Base-by-base conservation (phyloP, 2,888 invertebrate genomes). In the Chromoteleia sp. region DNA sequence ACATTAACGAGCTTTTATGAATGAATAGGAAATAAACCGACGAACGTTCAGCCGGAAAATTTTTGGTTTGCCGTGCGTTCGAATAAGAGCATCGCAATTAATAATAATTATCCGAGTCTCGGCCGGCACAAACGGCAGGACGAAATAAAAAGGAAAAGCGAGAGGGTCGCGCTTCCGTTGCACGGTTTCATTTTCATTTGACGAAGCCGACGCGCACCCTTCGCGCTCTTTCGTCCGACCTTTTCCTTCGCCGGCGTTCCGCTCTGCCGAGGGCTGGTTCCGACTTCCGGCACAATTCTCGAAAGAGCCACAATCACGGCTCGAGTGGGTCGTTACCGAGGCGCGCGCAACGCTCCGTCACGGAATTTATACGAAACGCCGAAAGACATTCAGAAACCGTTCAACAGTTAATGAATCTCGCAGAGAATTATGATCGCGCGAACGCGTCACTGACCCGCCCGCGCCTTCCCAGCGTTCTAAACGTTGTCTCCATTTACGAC, bases 221-320 rank as follows among this genome's bases (percentile, higher is more conserved):
- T 75, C 52, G 56, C 15, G 10, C 48, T 33, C 33, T n/a, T n/a
- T n/a, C n/a, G n/a, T n/a, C n/a, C n/a, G n/a, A 29, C 17, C 29
- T 43, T 63, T 63, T 58, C 54, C 48, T 63, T 50, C 50, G 19
- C 12, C 41, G 45, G 25, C 67, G 76, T 77, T 81, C 76, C 76
- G 77, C 81, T 77, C 77, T 56, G 68, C 67, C 73, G 81, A 77
- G 73, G 73, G 67, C 77, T 81, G 77, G 68, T 61, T 73, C 50
- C 33, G 30, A 68, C 73, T 77, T 81, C 81, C 81, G 81, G 76
- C 68, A 59, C 59, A 68, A 65, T 68, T 76, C 76, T 68, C 54
- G 29, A 67, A 75, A 71, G 48, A 74, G 74, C 68, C 74, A 48
- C 67, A 76, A 76, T 77, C 81, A 74, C 73, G 25, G 41, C 70